Evolutionary conservation across 2,113 vertebrate species (phyloP), one percentile per base, ranked within the genome.

Genomic region (Otis tarda): DNA sequence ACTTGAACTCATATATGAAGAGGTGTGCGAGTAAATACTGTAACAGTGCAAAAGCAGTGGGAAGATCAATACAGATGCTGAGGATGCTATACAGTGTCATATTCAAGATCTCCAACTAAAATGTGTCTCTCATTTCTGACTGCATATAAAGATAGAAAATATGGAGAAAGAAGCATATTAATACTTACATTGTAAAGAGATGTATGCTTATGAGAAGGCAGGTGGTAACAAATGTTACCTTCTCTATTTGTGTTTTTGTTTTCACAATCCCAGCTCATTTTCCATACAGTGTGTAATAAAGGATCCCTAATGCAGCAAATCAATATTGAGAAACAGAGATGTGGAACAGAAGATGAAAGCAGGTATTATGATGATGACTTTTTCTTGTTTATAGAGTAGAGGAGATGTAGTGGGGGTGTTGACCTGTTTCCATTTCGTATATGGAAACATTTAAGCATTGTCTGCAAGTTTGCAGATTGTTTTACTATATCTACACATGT

Each of bases 371-470:
- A 96, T 97, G 95, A 93, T 98, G 89, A 98, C 95, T 97, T 98
- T 97, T 98, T 97, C 65, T 64, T 98, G 23, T 97, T 98, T 93
- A 83, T 97, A 24, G 97, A 98, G 91, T 93, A 97, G 85, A 92
- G 86, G 71, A 96, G 93, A 85, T 94, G 96, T 82, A 85, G 75
- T 31, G 87, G 88, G 98, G 5, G 15, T 45, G 4, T 67, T 3
- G 3, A 2, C 45, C 27, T 68, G 10, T 45, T 94, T 87, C 22
- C 15, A 27, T 75, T 31, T 55, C 12, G 17, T 59, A n/a, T 15
- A 31, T 71, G 41, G 47, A 91, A 39, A 25, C 20, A 41, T 67
- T 21, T 15, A 88, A 61, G 16, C 27, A 41, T 47, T 31, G 12
- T 49, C 53, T 81, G 24, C 22, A 81, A 79, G 16, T 68, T 7